These are phyloP conservation scores for Eira barbara DNA, from an alignment of 2,113 vertebrate species.

Conservation along the genomic window DNA sequence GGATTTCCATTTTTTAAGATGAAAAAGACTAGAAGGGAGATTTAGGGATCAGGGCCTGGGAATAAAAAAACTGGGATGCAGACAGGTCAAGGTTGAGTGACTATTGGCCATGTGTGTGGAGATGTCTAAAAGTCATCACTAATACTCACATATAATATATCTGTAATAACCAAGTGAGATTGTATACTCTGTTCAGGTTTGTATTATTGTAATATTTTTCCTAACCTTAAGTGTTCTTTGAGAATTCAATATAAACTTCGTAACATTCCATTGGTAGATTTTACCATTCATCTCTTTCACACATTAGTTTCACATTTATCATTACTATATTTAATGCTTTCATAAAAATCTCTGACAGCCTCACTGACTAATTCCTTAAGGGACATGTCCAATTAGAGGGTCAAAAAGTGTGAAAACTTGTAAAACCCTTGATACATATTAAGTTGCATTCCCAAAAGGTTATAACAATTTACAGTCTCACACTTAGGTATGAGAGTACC, in stretches of 20 bases:
- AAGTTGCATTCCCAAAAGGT: not conserved
- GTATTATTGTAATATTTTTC: not conserved
- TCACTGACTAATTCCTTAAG: not conserved
- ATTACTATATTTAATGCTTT: not conserved
- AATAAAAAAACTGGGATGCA: not conserved
- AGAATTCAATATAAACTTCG: not conserved
- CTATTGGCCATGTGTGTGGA: not conserved
- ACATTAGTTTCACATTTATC: not conserved
- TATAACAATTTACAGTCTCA: not conserved
- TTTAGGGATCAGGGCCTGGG: not conserved
- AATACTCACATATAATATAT: not conserved
- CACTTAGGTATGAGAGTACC: not conserved
- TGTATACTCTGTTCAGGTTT: not conserved
- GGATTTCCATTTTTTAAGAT: not conserved
- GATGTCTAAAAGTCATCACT: not conserved
- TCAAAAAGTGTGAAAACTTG: not conserved
- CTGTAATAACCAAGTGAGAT: not conserved
- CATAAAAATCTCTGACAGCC: not conserved
- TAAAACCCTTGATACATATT: not conserved
- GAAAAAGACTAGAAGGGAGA: not conserved
- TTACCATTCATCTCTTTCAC: conserved; percentile 9
- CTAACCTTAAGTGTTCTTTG: not conserved
- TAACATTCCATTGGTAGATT: not conserved
- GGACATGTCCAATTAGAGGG: not conserved
- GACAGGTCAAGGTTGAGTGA: not conserved